These are phyloP conservation scores for Mercenaria mercenaria DNA, from an alignment of 1,140 invertebrate species.

Conservation along the genomic window DNA sequence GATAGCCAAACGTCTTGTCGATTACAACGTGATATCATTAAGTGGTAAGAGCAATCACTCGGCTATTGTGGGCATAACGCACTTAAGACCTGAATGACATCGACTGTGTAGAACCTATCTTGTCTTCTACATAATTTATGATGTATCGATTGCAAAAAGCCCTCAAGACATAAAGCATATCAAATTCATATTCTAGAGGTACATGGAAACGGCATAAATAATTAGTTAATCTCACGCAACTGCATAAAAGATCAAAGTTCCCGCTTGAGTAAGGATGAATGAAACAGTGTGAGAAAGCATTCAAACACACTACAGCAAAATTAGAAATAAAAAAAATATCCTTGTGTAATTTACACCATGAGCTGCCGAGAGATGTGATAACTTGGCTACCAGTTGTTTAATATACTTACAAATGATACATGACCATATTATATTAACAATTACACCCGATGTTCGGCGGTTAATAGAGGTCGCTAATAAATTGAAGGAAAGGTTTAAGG, in stretches of 20 bases:
- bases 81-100: conserved; percentile 9
- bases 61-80: neutral
- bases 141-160: conserved; percentile 36
- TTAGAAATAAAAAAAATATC: neutral
- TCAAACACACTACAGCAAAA: neutral
- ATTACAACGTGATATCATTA: neutral
- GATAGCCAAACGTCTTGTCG: neutral
- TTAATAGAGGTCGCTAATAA: neutral
- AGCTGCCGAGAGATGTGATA: neutral
- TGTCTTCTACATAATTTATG: conserved; percentile 57
- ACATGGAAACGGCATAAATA: conserved; percentile 40
- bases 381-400: neutral
- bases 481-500: neutral
- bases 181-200: conserved; percentile 57
- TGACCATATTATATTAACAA: neutral
- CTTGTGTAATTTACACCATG: neutral
- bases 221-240: conserved; percentile 48
- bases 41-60: neutral
- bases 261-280: conserved; percentile 40
- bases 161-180: conserved; percentile 55
- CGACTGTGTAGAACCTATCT: conserved; percentile 26
- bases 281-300: conserved; percentile 45
- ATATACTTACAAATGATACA: conserved; percentile 6
- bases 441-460: neutral
- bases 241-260: conserved; percentile 54